Conservation (phyloP, 1,140 invertebrate species). For the Drosophila navojoa region DNA sequence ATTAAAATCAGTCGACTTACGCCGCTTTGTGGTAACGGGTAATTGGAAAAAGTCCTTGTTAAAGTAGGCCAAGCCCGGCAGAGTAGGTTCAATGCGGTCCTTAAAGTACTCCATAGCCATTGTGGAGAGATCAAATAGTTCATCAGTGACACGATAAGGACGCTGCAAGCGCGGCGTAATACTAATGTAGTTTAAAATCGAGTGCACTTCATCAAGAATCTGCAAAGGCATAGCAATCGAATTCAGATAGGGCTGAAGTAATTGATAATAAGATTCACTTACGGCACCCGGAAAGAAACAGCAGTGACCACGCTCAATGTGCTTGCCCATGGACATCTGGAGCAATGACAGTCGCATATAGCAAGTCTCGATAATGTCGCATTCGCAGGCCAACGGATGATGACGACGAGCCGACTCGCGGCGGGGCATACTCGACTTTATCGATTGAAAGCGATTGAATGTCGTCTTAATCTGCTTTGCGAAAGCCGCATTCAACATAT, state of each 20-base stretch:
- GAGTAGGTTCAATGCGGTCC: constrained; percentile 93
- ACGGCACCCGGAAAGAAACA: constrained; percentile 96
- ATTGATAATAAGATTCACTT: constrained; percentile 60
- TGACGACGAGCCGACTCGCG: constrained; percentile 92
- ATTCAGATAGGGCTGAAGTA: background rate
- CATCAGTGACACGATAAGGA: constrained; percentile 94
- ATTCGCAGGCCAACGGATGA: constrained; percentile 93
- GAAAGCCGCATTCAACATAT: constrained; percentile 92
- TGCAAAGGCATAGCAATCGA: constrained; percentile 43
- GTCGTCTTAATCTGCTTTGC: constrained; percentile 91
- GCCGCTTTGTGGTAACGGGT: constrained; percentile 71
- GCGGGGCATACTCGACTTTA: constrained; percentile 95
- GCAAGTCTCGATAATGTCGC: constrained; percentile 94
- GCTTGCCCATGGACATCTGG: constrained; percentile 96
- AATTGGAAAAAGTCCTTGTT: constrained; percentile 88
- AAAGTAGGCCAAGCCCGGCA: constrained; percentile 94
- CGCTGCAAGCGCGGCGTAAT: constrained; percentile 91
- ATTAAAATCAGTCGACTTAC: constrained; percentile 41
- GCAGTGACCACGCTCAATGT: constrained; percentile 94
- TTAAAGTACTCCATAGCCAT: constrained; percentile 98
- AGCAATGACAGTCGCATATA: constrained; percentile 93
- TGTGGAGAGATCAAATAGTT: constrained; percentile 95
- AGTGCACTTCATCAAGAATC: constrained; percentile 90
- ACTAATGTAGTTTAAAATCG: constrained; percentile 92
- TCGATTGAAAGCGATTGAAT: constrained; percentile 91